These are phyloP conservation scores for Chymomyza procnemis DNA, from an alignment of 2,888 invertebrate species.

Conservation along the genomic window DNA sequence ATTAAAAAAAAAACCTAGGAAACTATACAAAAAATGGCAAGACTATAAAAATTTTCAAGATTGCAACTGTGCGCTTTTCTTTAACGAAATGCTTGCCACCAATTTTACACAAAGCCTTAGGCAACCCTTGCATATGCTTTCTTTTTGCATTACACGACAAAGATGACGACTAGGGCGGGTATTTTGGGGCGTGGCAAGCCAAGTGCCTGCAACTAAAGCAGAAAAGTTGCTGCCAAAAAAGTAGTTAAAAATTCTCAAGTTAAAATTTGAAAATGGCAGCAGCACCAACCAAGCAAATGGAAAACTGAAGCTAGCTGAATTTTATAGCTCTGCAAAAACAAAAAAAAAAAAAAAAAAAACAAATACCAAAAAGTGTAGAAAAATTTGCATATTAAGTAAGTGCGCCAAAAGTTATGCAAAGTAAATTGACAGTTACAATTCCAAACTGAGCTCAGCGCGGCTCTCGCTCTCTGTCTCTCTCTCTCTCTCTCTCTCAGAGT, in stretches of 20 bases:
- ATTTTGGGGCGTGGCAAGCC: neutral
- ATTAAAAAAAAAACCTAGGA: too few relatives aligned
- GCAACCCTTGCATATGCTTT: too few relatives aligned
- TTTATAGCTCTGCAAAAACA: slow-evolving; percentile 45
- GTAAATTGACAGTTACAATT: slow-evolving; percentile 1
- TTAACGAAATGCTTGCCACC: too few relatives aligned
- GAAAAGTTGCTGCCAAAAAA: slow-evolving; percentile 43
- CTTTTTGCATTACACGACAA: neutral
- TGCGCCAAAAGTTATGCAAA: slow-evolving; percentile 28
- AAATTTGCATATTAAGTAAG: slow-evolving; percentile 68
- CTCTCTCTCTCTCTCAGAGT: too few relatives aligned
- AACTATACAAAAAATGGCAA: too few relatives aligned
- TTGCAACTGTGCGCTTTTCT: too few relatives aligned
- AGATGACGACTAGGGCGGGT: neutral
- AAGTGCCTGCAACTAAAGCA: slow-evolving; percentile 19
- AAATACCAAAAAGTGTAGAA: slow-evolving; percentile 17
- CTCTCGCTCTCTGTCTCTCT: too few relatives aligned
- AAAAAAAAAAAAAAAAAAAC: slow-evolving; percentile 12
- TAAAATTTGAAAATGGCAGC: slow-evolving; percentile 66
- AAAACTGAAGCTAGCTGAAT: slow-evolving; percentile 32
- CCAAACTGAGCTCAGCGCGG: neutral
- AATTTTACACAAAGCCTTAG: too few relatives aligned
- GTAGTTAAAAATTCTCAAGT: slow-evolving; percentile 68
- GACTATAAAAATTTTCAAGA: too few relatives aligned
- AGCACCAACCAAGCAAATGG: slow-evolving; percentile 30